phyloP scores from a whole-genome alignment of 35 echinoderm and acorn worm species.

The Strongylocentrotus purpuratus region DNA sequence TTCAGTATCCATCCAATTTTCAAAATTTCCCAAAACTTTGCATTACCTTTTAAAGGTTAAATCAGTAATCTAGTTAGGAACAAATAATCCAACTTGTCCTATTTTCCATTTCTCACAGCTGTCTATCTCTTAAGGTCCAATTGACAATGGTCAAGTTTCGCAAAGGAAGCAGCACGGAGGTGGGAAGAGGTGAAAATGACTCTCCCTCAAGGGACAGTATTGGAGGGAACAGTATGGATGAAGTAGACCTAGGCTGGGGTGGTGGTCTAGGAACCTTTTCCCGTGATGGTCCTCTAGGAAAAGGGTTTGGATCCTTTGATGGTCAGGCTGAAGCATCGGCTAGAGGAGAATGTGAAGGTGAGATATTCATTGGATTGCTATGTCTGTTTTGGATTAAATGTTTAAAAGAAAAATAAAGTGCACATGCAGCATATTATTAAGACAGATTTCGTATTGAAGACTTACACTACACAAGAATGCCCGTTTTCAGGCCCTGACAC shows the following conservation, averaged over 20 bases:
- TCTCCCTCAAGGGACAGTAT: slow-evolving; percentile 16
- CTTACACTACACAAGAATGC: too few species aligned
- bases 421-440: too few species aligned
- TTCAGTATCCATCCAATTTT: too few species aligned
- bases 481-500: too few species aligned
- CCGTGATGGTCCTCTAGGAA: background rate
- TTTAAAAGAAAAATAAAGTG: background rate
- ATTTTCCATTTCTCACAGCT: background rate
- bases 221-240: slow-evolving; percentile 32
- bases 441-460: too few species aligned
- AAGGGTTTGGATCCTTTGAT: slow-evolving; percentile 47
- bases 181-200: background rate
- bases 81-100: background rate
- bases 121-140: background rate
- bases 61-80: too few species aligned
- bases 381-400: background rate
- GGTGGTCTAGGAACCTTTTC: background rate
- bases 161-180: background rate
- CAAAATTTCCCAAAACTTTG: too few species aligned
- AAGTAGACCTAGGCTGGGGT: slow-evolving; percentile 33
- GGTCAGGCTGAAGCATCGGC: slow-evolving; percentile 27
- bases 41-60: too few species aligned
- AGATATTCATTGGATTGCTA: background rate
- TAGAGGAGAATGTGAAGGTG: slow-evolving; percentile 51
- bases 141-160: slow-evolving; percentile 42